Conservation (phyloP, 2,888 invertebrate genomes). For the Polydrusus cervinus region DNA sequence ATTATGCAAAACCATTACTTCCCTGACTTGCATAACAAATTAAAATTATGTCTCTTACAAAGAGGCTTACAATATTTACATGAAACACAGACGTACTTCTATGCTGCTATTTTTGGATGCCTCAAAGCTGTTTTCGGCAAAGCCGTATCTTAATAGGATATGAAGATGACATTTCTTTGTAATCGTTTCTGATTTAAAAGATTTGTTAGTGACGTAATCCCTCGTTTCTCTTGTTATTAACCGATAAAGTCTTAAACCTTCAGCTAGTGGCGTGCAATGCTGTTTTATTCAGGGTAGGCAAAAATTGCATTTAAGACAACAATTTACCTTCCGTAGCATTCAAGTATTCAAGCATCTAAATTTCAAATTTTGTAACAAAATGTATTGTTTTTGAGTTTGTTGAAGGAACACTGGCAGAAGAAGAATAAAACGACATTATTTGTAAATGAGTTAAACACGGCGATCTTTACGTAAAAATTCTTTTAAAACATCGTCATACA, state of each 20-base stretch:
- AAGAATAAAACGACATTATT: no score
- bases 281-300: no score
- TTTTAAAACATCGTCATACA: no score
- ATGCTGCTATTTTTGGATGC: conserved; percentile 34
- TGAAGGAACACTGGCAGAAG: no score
- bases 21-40: conserved; percentile 26
- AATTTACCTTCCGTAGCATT: no score
- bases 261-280: no score
- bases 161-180: conserved; percentile 13
- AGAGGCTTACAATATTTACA: conserved; percentile 47
- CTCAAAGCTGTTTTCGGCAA: conserved; percentile 24
- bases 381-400: no score
- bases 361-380: no score
- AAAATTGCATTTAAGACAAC: no score
- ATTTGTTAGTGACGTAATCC: conserved; percentile 19
- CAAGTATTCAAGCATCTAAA: no score
- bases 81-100: conserved; percentile 38
- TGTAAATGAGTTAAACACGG: no score
- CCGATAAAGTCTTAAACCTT: not conserved
- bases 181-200: conserved; percentile 12
- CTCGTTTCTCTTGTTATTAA: not conserved
- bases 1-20: conserved; percentile 30
- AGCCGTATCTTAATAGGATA: conserved; percentile 16
- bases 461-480: no score
- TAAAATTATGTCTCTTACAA: conserved; percentile 40